These are phyloP conservation scores for Mionectes olivaceus DNA, from an alignment of 2,797 vertebrate genomes.

Conservation along the genomic window DNA sequence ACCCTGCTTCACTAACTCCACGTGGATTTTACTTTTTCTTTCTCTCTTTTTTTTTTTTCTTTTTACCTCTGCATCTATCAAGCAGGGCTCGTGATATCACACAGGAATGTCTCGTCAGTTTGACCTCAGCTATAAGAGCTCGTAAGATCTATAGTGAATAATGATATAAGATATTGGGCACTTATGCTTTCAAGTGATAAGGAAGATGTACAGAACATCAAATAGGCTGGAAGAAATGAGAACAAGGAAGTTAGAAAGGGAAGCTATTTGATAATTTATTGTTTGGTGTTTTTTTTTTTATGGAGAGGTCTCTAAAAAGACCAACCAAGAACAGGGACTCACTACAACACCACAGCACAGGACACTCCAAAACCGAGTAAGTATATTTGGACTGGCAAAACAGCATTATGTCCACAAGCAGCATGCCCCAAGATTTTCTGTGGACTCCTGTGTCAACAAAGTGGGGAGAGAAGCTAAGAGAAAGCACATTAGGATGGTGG, in stretches of 20 bases:
- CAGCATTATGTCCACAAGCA: not conserved
- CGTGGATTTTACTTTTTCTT: not conserved
- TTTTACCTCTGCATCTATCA: not conserved
- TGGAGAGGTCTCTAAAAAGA: not conserved
- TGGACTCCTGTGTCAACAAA: not conserved
- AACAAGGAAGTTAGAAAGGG: not conserved
- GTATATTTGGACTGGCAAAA: not conserved
- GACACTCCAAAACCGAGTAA: not conserved
- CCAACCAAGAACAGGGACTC: not conserved
- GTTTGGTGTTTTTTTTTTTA: not conserved
- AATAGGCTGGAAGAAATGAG: not conserved
- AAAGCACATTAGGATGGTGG: accelerated
- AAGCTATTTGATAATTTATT: not conserved
- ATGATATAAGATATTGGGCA: not conserved
- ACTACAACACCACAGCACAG: not conserved
- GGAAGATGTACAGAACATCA: not conserved
- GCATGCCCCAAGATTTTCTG: not conserved
- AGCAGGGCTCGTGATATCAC: not conserved
- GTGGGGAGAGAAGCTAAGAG: not conserved
- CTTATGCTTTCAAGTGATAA: not conserved
- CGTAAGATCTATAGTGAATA: not conserved
- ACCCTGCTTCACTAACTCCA: not conserved
- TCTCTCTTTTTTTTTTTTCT: not conserved
- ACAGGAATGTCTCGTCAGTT: not conserved
- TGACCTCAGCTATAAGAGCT: not conserved